Conservation (phyloP, 1,140 invertebrate species). For the Pollicipes pollicipes region DNA sequence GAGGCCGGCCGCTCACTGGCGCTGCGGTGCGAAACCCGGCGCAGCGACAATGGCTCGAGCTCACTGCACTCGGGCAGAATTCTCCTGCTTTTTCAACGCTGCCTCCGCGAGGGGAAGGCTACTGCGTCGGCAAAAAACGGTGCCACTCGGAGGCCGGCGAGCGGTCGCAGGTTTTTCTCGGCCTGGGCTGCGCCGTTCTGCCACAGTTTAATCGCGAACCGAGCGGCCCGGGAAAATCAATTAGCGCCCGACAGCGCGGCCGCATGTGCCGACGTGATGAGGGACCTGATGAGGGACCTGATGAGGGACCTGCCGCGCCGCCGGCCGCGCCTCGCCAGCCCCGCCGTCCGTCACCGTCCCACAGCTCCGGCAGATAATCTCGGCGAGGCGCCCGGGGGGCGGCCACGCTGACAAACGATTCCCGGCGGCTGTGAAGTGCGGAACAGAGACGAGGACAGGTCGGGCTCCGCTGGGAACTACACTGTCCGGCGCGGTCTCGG, state of each 20-base stretch:
- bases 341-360: neutral
- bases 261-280: neutral
- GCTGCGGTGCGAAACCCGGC: neutral
- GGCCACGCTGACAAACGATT: no score
- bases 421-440: no score
- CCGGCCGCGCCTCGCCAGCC: neutral
- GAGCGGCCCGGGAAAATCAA: neutral
- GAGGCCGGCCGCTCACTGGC: no score
- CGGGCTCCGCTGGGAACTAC: neutral
- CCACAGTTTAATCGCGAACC: neutral
- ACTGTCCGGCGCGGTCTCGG: no score
- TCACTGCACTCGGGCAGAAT: neutral
- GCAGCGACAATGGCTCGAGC: neutral
- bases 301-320: no score
- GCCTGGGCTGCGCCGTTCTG: neutral
- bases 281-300: no score
- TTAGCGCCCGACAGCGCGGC: neutral
- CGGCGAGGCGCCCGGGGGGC: no score
- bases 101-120: no score
- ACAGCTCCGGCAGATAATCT: no score
- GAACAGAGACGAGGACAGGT: neutral
- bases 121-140: neutral
- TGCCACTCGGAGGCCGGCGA: no score
- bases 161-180: neutral
- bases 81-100: neutral